Conservation (phyloP, 2,113 vertebrate genomes). For the Chrysochloris asiatica region DNA sequence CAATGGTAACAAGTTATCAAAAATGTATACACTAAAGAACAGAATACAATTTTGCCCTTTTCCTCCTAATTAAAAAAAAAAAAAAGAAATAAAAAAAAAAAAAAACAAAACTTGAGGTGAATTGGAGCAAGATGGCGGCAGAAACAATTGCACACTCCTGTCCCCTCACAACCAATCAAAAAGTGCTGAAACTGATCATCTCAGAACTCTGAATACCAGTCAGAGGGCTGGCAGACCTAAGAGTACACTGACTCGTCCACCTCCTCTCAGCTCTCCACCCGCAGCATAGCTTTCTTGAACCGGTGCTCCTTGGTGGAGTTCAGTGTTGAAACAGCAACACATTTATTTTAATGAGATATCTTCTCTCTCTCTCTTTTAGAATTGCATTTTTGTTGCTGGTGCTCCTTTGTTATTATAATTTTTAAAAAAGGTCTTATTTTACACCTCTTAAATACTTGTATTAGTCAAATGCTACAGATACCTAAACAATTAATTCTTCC, state of each 20-base stretch:
- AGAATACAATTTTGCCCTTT: background rate
- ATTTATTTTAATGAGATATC: constrained; percentile 28
- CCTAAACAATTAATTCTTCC: constrained; percentile 43
- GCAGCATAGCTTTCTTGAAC: background rate
- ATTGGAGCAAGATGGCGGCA: too few relatives aligned
- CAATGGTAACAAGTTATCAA: background rate
- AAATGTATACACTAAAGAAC: background rate
- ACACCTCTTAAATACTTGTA: background rate
- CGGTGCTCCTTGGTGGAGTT: background rate
- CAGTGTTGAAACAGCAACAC: background rate
- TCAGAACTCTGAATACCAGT: too few relatives aligned
- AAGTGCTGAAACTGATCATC: too few relatives aligned
- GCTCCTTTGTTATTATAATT: background rate
- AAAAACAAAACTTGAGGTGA: too few relatives aligned
- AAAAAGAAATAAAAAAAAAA: background rate
- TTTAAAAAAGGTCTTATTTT: background rate
- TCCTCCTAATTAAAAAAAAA: background rate
- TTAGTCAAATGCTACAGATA: constrained; percentile 47
- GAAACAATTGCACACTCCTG: too few relatives aligned
- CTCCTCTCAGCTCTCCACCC: too few relatives aligned
- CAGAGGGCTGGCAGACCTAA: too few relatives aligned
- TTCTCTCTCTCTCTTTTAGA: background rate
- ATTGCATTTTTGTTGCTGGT: background rate
- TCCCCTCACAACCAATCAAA: too few relatives aligned
- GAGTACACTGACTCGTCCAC: too few relatives aligned